Evolutionary conservation across 2,113 vertebrate species (phyloP).

Genomic region (Phalacrocorax pelagicus): DNA sequence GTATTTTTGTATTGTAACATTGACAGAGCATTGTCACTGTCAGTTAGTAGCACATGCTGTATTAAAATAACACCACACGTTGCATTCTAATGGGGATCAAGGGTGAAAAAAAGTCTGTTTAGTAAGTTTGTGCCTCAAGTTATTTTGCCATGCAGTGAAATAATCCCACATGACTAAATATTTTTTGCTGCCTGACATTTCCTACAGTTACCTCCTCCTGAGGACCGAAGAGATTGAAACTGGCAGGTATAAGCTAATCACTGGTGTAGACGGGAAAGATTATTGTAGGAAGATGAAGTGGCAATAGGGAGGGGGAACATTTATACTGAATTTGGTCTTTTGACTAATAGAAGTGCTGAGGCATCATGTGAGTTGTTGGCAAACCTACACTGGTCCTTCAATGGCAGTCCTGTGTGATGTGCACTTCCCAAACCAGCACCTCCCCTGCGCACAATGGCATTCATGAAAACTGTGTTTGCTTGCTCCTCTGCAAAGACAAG

Average conservation of each 20-base stretch:
- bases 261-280: background rate
- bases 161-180: background rate
- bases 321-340: background rate
- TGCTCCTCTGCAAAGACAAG: background rate
- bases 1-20: background rate
- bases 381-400: background rate
- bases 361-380: background rate
- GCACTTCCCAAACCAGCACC: background rate
- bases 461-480: background rate
- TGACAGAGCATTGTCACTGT: background rate
- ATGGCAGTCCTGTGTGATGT: background rate
- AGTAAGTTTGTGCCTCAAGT: background rate
- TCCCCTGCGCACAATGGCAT: background rate
- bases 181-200: background rate
- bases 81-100: background rate
- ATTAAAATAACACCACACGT: background rate
- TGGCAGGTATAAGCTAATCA: background rate
- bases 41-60: rapidly evolving
- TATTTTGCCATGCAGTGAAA: background rate
- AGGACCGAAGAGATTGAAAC: background rate
- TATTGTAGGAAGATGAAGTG: background rate
- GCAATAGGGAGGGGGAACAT: background rate
- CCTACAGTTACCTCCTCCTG: background rate
- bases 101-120: background rate
- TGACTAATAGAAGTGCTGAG: background rate